Evolutionary conservation across 2,888 invertebrate genomes (phyloP), one percentile per base, ranked within the genome.

Genomic region (Drosophila recens): DNA sequence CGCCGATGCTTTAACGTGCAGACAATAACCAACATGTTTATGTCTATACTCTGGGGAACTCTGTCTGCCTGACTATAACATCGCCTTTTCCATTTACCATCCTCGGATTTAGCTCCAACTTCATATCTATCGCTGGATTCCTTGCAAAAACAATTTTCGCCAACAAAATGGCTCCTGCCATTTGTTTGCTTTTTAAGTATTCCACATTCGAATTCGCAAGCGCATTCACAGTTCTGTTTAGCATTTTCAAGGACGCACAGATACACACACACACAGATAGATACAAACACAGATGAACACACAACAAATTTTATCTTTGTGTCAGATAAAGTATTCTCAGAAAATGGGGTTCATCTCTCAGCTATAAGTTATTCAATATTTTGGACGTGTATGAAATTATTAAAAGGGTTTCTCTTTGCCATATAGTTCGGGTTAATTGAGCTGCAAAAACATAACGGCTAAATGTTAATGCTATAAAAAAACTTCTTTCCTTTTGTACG

Each of bases 21-120:
- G 66, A 75, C 82, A 80, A 75, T 73, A 72, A 75, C 71, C 68
- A 79, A 79, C 65, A 72, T 81, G 70, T 70, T 81, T 75, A 78
- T 80, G 75, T 80, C 81, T 72, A 75, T 72, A 64, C 70, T 51
- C 73, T 58, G 58, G 63, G 73, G 72, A 69, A 59, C 79, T 78
- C 64, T 58, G 15, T 57, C 45, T 36, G 20, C 43, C 15, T 23
- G 13, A n/a, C 20, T 42, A 36, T 20, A 49, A 17, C 17, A 48
- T 30, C 10, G 3, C 4, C 48, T 30, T 17, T 33, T 0, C 33
- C 49, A 49, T 33, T 13, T 33, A 49, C 43, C 43, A 30, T 33
- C 11, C 33, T 56, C 17, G 30, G 11, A 15, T 33, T 33, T n/a
- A 23, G 46, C 17, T 49, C 20, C 4, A 30, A 48, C 38, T 52